phyloP scores from a whole-genome alignment of 2,888 invertebrate species.

The Drosophila kanekoi region DNA sequence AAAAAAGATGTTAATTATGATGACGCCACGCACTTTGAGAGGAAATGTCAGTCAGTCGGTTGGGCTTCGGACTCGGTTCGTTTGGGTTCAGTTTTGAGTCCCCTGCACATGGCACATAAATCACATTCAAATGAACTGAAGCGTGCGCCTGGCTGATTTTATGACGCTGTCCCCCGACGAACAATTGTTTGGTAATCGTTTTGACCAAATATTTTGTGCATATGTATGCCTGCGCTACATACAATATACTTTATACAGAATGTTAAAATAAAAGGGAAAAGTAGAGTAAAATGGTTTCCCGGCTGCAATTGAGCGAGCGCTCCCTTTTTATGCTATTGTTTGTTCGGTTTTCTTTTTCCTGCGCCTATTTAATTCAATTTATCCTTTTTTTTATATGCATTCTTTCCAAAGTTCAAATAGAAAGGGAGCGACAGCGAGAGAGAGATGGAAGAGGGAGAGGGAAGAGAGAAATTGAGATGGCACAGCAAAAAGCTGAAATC shows the following conservation, averaged over 20 bases:
- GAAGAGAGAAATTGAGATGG: constrained; percentile 5
- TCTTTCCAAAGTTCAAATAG: constrained; percentile 30
- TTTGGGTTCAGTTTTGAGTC: constrained; percentile 23
- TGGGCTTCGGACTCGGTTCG: constrained; percentile 7
- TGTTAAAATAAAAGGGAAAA: constrained; percentile 17
- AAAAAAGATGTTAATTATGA: constrained; percentile 11
- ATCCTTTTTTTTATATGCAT: constrained; percentile 24
- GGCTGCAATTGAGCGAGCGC: constrained; percentile 43
- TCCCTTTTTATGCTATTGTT: constrained; percentile 41
- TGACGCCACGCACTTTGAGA: constrained; percentile 47
- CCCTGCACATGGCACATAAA: constrained; percentile 47
- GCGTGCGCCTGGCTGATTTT: constrained; percentile 53
- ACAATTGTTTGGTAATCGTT: constrained; percentile 69
- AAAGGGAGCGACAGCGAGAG: neutral
- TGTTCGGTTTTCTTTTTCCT: constrained; percentile 36
- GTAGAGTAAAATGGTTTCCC: constrained; percentile 50
- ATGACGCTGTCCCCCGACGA: constrained; percentile 32
- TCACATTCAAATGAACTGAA: constrained; percentile 70
- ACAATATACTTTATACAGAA: constrained; percentile 18
- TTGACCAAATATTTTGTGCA: constrained; percentile 60
- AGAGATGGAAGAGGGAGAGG: neutral
- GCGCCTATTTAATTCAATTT: constrained; percentile 60
- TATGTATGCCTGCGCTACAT: constrained; percentile 3
- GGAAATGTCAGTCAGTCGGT: constrained; percentile 43
- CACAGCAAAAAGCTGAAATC: constrained; percentile 40